Conservation (phyloP, 2,888 invertebrate species). For the Monochamus alternatus region DNA sequence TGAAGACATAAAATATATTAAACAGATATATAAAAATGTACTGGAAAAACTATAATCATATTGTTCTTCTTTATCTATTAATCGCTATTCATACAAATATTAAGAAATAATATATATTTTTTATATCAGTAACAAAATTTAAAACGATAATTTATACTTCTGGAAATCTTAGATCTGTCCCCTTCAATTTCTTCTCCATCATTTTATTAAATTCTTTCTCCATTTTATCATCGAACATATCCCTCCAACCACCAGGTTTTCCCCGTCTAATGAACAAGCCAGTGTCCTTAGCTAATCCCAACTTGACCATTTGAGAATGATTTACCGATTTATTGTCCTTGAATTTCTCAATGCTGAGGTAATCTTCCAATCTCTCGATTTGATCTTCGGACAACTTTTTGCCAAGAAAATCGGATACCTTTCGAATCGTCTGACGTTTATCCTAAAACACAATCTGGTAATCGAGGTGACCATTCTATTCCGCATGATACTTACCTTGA, state of each 20-base stretch:
- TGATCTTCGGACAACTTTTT: slow-evolving; percentile 75
- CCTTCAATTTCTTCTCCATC: slow-evolving; percentile 38
- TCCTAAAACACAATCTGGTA: slow-evolving; percentile 17
- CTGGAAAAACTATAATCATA: too few species aligned
- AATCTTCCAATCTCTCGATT: slow-evolving; percentile 76
- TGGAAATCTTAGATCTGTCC: slow-evolving; percentile 23
- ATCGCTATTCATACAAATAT: too few species aligned
- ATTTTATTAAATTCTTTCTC: slow-evolving; percentile 28
- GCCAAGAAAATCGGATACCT: slow-evolving; percentile 76
- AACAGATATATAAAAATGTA: too few species aligned
- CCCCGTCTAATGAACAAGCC: slow-evolving; percentile 33
- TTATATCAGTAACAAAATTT: not conserved
- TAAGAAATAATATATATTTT: too few species aligned
- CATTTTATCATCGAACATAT: slow-evolving; percentile 31
- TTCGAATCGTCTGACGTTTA: slow-evolving; percentile 72
- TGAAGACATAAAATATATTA: too few species aligned
- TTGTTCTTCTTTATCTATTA: too few species aligned
- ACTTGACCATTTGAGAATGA: slow-evolving; percentile 69
- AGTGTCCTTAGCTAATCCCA: slow-evolving; percentile 52
- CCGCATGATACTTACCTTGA: slow-evolving; percentile 70
- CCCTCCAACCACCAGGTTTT: slow-evolving; percentile 31
- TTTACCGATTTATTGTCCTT: slow-evolving; percentile 86
- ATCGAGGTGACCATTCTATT: too few species aligned
- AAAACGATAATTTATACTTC: not conserved
- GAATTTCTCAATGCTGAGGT: slow-evolving; percentile 87